These are phyloP conservation scores for Myxocyprinus asiaticus DNA, from an alignment of 2,113 vertebrate genomes.

Conservation along the genomic window DNA sequence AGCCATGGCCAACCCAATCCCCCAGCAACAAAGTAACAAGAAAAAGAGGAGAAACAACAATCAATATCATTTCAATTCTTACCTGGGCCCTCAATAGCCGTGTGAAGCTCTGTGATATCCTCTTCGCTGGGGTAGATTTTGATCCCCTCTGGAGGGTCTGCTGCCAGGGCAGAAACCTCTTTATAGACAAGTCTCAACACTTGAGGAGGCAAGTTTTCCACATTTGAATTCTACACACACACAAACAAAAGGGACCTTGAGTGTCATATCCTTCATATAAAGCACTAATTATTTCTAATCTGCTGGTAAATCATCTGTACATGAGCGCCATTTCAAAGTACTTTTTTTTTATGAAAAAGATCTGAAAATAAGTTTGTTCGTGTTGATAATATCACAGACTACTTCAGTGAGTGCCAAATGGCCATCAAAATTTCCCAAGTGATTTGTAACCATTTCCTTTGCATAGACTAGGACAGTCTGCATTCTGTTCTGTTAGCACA, in stretches of 20 bases:
- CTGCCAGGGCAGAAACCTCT: constrained; percentile 85
- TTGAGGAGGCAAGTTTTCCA: constrained; percentile 92
- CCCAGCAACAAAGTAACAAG: too few relatives aligned
- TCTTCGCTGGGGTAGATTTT: constrained; percentile 93
- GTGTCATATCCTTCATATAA: background rate
- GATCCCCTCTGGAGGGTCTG: constrained; percentile 90
- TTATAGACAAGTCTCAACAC: constrained; percentile 93
- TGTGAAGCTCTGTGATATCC: constrained; percentile 90
- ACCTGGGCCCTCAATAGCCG: constrained; percentile 92
- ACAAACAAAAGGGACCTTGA: background rate
- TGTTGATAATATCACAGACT: too few relatives aligned
- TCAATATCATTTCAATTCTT: constrained; percentile 13
- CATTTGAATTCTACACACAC: constrained; percentile 84
- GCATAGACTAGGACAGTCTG: background rate
- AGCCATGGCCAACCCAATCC: too few relatives aligned
- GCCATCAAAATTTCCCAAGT: background rate
- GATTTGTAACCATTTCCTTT: too few relatives aligned
- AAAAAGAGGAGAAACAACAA: background rate
- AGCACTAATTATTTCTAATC: background rate
- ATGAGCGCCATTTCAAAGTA: too few relatives aligned
- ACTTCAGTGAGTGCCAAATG: background rate
- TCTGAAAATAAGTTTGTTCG: too few relatives aligned
- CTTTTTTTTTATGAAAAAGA: too few relatives aligned
- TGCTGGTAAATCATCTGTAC: background rate
- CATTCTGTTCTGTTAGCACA: background rate